Conservation (phyloP, 2,113 vertebrate species). For the Xiphophorus maculatus region DNA sequence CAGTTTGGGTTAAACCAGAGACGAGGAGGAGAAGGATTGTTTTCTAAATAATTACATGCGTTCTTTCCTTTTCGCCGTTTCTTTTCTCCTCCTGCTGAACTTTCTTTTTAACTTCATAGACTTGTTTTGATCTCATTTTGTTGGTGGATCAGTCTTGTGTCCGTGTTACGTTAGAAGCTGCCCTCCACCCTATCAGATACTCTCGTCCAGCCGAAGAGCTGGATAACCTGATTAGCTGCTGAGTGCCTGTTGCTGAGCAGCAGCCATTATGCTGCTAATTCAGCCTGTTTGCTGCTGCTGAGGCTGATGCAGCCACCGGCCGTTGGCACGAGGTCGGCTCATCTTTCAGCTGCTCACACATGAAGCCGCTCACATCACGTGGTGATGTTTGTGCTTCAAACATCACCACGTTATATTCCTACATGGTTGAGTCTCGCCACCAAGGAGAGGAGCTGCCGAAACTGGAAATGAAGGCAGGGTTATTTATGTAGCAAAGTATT, state of each 20-base stretch:
- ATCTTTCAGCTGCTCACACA: conserved; percentile 34
- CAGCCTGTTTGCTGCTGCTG: conserved; percentile 40
- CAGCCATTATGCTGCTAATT: conserved; percentile 58
- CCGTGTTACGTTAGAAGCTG: conserved; percentile 30
- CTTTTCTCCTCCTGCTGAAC: too few species aligned
- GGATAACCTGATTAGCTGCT: conserved; percentile 66
- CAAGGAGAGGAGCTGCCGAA: conserved; percentile 11
- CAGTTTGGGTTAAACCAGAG: too few species aligned
- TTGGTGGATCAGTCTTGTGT: conserved; percentile 7
- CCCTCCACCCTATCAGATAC: conserved; percentile 24
- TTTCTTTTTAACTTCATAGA: too few species aligned
- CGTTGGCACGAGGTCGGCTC: conserved; percentile 30
- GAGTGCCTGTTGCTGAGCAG: conserved; percentile 50
- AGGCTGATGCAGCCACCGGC: conserved; percentile 43
- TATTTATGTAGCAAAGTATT: neutral
- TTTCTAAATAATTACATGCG: too few species aligned
- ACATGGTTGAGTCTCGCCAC: conserved; percentile 20
- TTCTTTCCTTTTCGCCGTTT: too few species aligned
- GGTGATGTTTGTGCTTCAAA: neutral
- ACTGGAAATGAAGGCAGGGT: neutral
- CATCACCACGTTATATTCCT: neutral
- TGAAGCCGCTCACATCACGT: neutral
- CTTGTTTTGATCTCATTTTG: too few species aligned
- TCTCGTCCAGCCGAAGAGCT: conserved; percentile 28
- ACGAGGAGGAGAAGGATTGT: too few species aligned